Percentiles rank a stretch among this genome's conserved stretches.
These are phyloP conservation scores for Tetrapedia diversipes DNA, from an alignment of 2,888 invertebrate species.

Conservation along the genomic window DNA sequence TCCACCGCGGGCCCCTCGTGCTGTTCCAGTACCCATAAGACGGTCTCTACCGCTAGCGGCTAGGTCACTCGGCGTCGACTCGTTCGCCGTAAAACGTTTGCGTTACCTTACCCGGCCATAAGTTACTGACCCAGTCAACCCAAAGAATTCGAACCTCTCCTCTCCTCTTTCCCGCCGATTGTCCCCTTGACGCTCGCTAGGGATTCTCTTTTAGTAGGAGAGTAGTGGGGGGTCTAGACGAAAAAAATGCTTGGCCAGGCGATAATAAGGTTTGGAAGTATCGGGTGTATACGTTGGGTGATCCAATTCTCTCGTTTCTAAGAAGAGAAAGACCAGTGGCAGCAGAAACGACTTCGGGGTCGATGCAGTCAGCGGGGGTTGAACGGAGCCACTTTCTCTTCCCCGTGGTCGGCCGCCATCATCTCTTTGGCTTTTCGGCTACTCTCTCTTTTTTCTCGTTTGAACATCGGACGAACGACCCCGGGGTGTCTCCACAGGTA, in stretches of 20 bases:
- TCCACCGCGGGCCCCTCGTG: constrained; percentile 73
- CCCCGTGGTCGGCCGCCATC: constrained; percentile 47
- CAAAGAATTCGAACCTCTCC: constrained; percentile 26
- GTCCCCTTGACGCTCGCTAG: neutral
- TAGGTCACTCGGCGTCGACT: constrained; percentile 76
- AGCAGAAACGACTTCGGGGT: neutral
- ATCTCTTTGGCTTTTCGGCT: constrained; percentile 53
- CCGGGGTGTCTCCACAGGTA: constrained; percentile 7
- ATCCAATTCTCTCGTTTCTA: constrained; percentile 23
- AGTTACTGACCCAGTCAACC: constrained; percentile 81
- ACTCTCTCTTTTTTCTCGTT: constrained; percentile 60
- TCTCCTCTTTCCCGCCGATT: constrained; percentile 25
- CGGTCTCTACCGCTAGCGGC: constrained; percentile 79
- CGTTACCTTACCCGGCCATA: constrained; percentile 67
- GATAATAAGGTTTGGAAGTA: no score
- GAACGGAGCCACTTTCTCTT: constrained; percentile 61
- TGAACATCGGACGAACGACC: constrained; percentile 1
- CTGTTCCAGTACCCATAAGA: constrained; percentile 71
- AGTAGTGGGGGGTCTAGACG: neutral
- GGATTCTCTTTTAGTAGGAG: neutral
- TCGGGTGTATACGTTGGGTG: no score
- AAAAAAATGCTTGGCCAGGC: constrained; percentile 32
- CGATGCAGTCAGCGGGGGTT: neutral
- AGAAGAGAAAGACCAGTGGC: no score
- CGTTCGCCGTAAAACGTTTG: constrained; percentile 49